These are phyloP conservation scores for Drosophila arawakana DNA, from an alignment of 1,140 invertebrate species.

Conservation along the genomic window DNA sequence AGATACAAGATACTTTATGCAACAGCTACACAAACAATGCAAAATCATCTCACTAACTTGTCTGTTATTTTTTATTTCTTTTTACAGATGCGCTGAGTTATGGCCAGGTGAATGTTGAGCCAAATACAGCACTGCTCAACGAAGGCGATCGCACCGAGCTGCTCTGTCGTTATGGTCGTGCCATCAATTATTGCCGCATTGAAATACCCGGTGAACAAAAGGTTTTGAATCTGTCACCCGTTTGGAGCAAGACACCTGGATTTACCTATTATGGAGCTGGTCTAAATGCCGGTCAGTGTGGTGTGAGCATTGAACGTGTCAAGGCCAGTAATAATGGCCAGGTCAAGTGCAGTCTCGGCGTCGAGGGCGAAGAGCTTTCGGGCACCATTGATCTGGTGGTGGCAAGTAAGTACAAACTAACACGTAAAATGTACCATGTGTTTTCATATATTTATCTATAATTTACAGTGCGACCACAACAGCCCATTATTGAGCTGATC, in stretches of 20 bases:
- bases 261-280: conserved; percentile 86
- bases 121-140: conserved; percentile 75
- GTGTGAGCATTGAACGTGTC: conserved; percentile 87
- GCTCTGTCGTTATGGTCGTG: conserved; percentile 82
- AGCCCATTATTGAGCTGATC: conserved; percentile 86
- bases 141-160: conserved; percentile 85
- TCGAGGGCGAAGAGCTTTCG: conserved; percentile 85
- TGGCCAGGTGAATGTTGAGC: conserved; percentile 78
- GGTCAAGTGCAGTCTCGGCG: conserved; percentile 87
- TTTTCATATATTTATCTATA: not conserved
- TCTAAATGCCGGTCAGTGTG: conserved; percentile 88
- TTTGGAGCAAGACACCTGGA: conserved; percentile 77
- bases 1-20: conserved; percentile 52
- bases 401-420: conserved; percentile 87
- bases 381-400: conserved; percentile 88
- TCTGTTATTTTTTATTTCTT: conserved; percentile 7
- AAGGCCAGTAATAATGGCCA: conserved; percentile 88
- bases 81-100: conserved; percentile 74
- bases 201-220: conserved; percentile 85
- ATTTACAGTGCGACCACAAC: conserved; percentile 86
- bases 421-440: not conserved
- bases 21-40: conserved; percentile 10
- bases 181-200: conserved; percentile 85
- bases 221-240: conserved; percentile 71
- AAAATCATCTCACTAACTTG: conserved; percentile 37